Evolutionary conservation across 2,888 invertebrate species (phyloP).

Genomic region (Omphaloscelis lunosa): DNA sequence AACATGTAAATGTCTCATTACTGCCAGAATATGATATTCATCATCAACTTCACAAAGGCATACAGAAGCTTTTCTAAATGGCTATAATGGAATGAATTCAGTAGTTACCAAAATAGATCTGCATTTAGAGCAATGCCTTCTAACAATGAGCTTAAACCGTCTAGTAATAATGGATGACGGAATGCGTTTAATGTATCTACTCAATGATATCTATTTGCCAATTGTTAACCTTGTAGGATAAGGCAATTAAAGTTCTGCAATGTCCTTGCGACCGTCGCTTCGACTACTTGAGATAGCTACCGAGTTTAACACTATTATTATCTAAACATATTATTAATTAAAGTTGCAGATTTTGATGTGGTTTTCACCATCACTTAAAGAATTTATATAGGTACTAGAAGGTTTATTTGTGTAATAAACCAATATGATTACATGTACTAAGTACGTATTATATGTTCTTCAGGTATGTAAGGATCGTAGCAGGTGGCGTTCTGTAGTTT

Average conservation of each 20-base stretch:
- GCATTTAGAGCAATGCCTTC: constrained; percentile 21
- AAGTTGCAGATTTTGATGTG: no score
- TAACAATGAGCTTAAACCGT: constrained; percentile 28
- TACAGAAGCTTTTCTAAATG: not conserved
- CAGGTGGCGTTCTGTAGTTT: no score
- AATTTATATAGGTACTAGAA: no score
- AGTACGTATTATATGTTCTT: no score
- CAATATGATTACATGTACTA: no score
- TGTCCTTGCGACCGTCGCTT: constrained; percentile 50
- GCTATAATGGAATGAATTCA: not conserved
- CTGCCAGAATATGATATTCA: not conserved
- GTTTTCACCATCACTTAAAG: no score
- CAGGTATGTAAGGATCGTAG: no score
- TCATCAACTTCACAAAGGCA: constrained; percentile 7
- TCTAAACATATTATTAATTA: no score
- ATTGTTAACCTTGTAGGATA: constrained; percentile 54
- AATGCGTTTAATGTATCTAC: constrained; percentile 20
- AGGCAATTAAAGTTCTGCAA: constrained; percentile 32
- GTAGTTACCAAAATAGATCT: constrained; percentile 2
- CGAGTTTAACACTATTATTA: constrained; percentile 10
- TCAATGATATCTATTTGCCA: constrained; percentile 47
- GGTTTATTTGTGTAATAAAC: no score
- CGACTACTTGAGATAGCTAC: constrained; percentile 1
- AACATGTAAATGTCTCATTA: constrained; percentile 1
- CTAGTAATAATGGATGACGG: constrained; percentile 12